Conservation (phyloP, 1,140 invertebrate genomes). For the Arion vulgaris region DNA sequence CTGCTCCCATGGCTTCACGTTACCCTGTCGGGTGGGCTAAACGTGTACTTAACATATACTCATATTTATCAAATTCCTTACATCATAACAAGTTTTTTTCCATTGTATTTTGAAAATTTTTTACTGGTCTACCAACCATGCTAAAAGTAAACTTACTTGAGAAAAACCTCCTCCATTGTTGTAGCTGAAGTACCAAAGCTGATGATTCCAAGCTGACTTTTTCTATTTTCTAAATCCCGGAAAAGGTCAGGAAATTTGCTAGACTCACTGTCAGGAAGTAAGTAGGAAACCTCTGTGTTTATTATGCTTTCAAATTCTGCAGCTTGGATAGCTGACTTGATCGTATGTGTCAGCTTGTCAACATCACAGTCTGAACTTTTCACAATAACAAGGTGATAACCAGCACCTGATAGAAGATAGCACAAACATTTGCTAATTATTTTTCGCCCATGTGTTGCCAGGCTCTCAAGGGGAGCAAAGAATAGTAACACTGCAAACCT, state of each 20-base stretch:
- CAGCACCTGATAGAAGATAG: slow-evolving; percentile 58
- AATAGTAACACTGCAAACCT: no score
- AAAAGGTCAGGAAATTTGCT: slow-evolving; percentile 75
- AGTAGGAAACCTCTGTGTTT: slow-evolving; percentile 66
- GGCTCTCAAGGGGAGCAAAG: no score
- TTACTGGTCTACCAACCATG: no score
- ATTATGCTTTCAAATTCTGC: slow-evolving; percentile 67
- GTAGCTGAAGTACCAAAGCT: slow-evolving; percentile 86
- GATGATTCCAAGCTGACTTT: slow-evolving; percentile 78
- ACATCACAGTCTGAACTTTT: slow-evolving; percentile 74
- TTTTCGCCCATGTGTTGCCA: no score
- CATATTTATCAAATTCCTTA: no score
- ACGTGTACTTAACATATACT: no score
- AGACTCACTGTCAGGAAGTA: slow-evolving; percentile 69
- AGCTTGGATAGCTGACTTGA: slow-evolving; percentile 54
- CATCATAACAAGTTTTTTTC: no score
- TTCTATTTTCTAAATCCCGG: slow-evolving; percentile 77
- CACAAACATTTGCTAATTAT: no score
- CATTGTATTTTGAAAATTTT: no score
- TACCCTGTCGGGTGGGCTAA: no score
- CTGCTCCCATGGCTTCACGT: no score
- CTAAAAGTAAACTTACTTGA: slow-evolving; percentile 79
- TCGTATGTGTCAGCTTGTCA: slow-evolving; percentile 58
- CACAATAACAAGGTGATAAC: slow-evolving; percentile 70
- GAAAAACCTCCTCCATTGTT: slow-evolving; percentile 89